Evolutionary conservation across 1,140 invertebrate species (phyloP), one percentile per base, ranked within the genome.

Genomic region (Drosophila bocqueti): DNA sequence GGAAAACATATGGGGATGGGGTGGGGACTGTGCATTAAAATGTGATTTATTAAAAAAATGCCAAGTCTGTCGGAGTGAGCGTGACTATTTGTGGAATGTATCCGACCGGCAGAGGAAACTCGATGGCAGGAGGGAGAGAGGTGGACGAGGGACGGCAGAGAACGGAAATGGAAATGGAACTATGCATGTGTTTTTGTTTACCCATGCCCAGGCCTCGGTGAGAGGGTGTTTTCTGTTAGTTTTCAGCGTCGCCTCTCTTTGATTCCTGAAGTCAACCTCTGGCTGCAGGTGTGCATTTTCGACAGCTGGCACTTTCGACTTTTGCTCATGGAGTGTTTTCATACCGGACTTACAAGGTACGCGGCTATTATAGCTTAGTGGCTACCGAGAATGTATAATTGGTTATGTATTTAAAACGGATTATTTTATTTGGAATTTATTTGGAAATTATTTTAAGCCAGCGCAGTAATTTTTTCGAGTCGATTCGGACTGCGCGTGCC

Each of bases 141-240:
- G 18, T 13, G 43, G 49, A n/a, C 26, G 24, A 26, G 15, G 8
- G 18, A 31, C 5, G 18, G 49, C 16, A 52, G 10, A 31, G 49
- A 52, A 52, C 49, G 24, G 24, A 24, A 24, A 24, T 24, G 29
- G 26, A 52, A 52, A 52, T 52, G 26, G 11, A 54, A 36, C n/a
- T 54, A 34, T 52, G 50, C 11, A 54, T 54, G 50, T 54, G 50
- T 54, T 54, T 50, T 36, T 54, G 29, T 36, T 54, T 36, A 54
- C 50, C 6, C 50, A n/a, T 31, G 26, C 8, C 47, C 9, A 15
- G 29, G 16, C 26, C 26, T 50, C 50, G 11, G 50, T 36, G 13
- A 7, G 11, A 36, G 31, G 31, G 31, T 31, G 16, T 31, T 50
- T n/a, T 50, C 4, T 50, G 47, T 34, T 36, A 36, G n/a, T 36